Conservation (phyloP, 92 coral and sea anemone genomes). For the Isaurus tuberculatus region DNA sequence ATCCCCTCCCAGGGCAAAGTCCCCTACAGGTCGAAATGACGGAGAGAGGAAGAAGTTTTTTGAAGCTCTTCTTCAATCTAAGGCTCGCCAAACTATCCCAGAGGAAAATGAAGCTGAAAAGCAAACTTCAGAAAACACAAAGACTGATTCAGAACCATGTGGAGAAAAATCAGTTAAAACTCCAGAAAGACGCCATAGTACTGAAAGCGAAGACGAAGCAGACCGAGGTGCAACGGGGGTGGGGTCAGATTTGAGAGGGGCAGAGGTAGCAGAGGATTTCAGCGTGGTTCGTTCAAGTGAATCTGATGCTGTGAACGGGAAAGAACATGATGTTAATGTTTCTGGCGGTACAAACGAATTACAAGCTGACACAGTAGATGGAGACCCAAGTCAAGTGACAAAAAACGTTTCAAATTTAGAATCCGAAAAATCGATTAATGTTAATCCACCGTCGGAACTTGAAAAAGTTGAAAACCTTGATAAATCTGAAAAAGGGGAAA, state of each 20-base stretch:
- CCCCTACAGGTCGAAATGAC: conserved; percentile 58
- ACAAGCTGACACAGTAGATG: background rate
- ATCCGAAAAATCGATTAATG: conserved; percentile 11
- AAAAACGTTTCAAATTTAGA: conserved; percentile 20
- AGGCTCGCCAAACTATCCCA: conserved; percentile 66
- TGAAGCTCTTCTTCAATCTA: conserved; percentile 79
- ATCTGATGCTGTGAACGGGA: background rate
- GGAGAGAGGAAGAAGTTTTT: conserved; percentile 86
- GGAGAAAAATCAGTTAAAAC: background rate
- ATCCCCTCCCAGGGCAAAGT: conserved; percentile 38
- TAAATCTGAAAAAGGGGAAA: conserved; percentile 9
- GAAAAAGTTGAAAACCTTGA: background rate
- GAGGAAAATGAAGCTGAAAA: conserved; percentile 68
- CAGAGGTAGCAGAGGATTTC: conserved; percentile 57
- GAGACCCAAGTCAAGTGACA: background rate
- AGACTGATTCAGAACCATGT: background rate
- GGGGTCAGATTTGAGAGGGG: conserved; percentile 75
- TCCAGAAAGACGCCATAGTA: background rate
- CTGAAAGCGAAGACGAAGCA: background rate
- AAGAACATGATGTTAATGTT: conserved; percentile 14
- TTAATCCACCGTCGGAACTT: background rate
- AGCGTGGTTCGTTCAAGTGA: conserved; percentile 37
- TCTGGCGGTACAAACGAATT: conserved; percentile 16
- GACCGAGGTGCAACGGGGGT: conserved; percentile 72
- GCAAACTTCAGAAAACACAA: conserved; percentile 23